Base-by-base conservation (phyloP, 2,797 vertebrate genomes). In the Sebastes iracundus region DNA sequence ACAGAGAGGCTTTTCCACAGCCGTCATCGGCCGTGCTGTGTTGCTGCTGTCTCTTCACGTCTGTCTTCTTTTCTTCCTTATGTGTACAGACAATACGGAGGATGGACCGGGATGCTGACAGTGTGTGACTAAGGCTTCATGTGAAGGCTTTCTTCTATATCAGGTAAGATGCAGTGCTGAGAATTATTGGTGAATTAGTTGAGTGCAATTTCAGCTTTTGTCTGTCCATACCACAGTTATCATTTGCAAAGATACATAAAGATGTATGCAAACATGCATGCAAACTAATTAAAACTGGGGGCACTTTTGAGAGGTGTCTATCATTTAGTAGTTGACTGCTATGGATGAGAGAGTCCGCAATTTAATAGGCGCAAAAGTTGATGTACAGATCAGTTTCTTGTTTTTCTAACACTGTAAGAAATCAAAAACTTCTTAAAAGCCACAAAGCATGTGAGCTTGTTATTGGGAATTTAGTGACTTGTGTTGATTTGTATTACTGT, bases 41-140 rank as follows among this genome's bases (percentile, higher is more conserved):
- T 30, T 5, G 22, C 38, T 80, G 82, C 68, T 78, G 77, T 84
- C 80, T 70, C 81, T n/a, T 89, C 20, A 74, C 16, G 25, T 87
- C 84, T 81, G 72, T 85, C 64, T 52, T 62, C 25, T 77, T 77
- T 69, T 78, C 61, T 63, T 64, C 46, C 38, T 70, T 70, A 25
- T 90, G 74, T 84, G 86, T 89, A 79, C 91, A 96, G 95, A 95
- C 72, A 77, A 22, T 53, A 60, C 11, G 2, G 28, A 75, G 91
- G 66, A 81, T 88, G 94, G 69, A 77, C 90, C 91, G 90, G 11
- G 89, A 95, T 94, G 94, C 90, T 95, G 87, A 93, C 87, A 88
- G 90, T 30, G 91, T 75, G 90, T 93, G 90, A 91, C 85, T 82
- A 88, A 64, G 65, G 85, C 87, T 69, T 78, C 42, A 58, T 52